Evolutionary conservation across 2,797 vertebrate genomes (phyloP), one percentile per base, ranked within the genome.

Genomic region (Masticophis lateralis): DNA sequence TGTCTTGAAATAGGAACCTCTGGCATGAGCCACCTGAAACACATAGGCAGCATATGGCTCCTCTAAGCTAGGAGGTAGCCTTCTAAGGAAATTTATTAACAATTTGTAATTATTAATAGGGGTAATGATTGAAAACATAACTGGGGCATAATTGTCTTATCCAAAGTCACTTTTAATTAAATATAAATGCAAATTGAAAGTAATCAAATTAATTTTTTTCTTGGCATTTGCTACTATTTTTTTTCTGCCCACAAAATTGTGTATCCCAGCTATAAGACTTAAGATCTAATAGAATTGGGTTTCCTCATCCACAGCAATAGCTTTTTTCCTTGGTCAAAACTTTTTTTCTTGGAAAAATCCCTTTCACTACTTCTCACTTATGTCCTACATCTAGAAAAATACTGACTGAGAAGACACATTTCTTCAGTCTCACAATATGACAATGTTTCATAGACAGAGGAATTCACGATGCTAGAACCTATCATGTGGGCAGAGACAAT

Each of bases 21-120:
- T 47, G 9, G 9, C 74, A 47, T 83, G 74, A 1, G 3, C 74
- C 18, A 11, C 37, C 10, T 12, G 74, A 47, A 79, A 25, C 20
- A 3, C 0, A 0, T 11, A 83, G 74, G 9, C 20, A 22, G 1
- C 20, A 43, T 22, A 10, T 9, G 5, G 37, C 32, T 79, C 18
- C 74, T 43, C 18, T 79, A 79, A 79, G 16, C 20, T 83, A 47
- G 37, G 74, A 83, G 37, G 74, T 47, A 47, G 37, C 10, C 37
- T 47, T 79, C 18, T 11, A 43, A 43, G 74, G 37, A 43, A 79
- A 43, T 0, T 1, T 83, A 83, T 83, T 83, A 83, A 83, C 74
- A 25, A 83, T 83, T 83, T 83, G 37, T 4, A 83, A 25, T 47
- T 83, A 83, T 83, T 83, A 83, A 83, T 22, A 43, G 37, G 37